A percentile compares a stretch with the other conserved stretches of the same genome.
Conservation (phyloP, 2,888 invertebrate species). For the Hydraecia micacea region DNA sequence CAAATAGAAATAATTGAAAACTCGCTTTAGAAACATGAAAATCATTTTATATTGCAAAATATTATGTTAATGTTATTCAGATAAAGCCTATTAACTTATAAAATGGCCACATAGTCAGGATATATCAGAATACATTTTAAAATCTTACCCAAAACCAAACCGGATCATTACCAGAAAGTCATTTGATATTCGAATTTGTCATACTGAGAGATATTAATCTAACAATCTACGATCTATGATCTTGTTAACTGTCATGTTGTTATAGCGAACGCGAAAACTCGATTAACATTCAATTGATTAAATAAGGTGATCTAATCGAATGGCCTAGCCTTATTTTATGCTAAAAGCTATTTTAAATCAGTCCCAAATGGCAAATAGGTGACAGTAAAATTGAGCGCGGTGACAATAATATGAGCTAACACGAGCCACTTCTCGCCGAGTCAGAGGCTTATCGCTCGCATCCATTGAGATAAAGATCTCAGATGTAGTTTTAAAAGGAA, state of each 20-base stretch:
- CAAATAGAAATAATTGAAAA: constrained; percentile 71
- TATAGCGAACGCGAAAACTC: constrained; percentile 76
- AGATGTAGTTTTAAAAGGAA: constrained; percentile 82
- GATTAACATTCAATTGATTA: constrained; percentile 82
- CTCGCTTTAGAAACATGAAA: constrained; percentile 62
- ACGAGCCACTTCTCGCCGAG: constrained; percentile 68
- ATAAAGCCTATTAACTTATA: constrained; percentile 55
- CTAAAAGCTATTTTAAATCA: constrained; percentile 82
- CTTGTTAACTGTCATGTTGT: constrained; percentile 79
- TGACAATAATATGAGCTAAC: constrained; percentile 78
- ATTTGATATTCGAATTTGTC: constrained; percentile 74
- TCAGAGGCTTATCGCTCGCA: constrained; percentile 75
- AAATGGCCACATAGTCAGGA: constrained; percentile 47
- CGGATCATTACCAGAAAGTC: constrained; percentile 69
- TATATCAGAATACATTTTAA: constrained; percentile 34
- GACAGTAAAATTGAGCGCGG: constrained; percentile 78
- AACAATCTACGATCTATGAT: constrained; percentile 74
- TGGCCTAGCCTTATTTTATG: constrained; percentile 82
- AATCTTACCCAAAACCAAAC: constrained; percentile 62
- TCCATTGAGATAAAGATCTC: constrained; percentile 82
- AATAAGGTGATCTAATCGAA: constrained; percentile 80
- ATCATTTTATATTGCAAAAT: constrained; percentile 55
- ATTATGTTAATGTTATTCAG: constrained; percentile 59
- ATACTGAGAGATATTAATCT: constrained; percentile 76
- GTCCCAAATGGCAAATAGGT: constrained; percentile 81